A percentile compares a stretch with the other conserved stretches of the same genome.
Evolutionary conservation across 2,888 invertebrate genomes (phyloP).

Genomic region (Pediacus dermestoides): DNA sequence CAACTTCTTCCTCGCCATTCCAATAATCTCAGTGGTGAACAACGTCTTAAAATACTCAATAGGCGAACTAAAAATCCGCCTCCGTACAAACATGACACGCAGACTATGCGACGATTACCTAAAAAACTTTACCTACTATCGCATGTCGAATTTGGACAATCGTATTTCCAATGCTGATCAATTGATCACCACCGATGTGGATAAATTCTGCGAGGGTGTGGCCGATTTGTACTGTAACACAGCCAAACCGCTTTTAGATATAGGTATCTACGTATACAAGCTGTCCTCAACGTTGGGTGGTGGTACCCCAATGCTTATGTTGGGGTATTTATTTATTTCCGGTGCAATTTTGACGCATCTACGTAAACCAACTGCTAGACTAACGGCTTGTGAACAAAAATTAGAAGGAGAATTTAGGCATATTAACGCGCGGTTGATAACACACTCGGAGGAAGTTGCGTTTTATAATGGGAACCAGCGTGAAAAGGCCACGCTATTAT

Average conservation of each 20-base stretch:
- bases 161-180: constrained; percentile 96
- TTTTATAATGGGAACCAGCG: constrained; percentile 79
- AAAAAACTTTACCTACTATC: constrained; percentile 95
- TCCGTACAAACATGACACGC: constrained; percentile 84
- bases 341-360: constrained; percentile 84
- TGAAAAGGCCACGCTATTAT: constrained; percentile 82
- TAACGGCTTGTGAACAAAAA: constrained; percentile 91
- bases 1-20: constrained; percentile 81
- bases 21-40: constrained; percentile 88
- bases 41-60: constrained; percentile 92
- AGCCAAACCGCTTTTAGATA: constrained; percentile 93
- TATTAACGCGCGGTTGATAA: constrained; percentile 92
- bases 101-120: constrained; percentile 89
- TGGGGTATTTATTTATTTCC: constrained; percentile 82
- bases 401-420: constrained; percentile 98
- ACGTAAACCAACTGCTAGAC: constrained; percentile 77
- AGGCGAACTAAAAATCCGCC: constrained; percentile 86
- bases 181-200: constrained; percentile 91
- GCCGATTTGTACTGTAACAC: constrained; percentile 95
- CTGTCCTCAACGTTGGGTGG: constrained; percentile 82
- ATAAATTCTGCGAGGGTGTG: constrained; percentile 94
- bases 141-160: constrained; percentile 93
- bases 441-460: constrained; percentile 93
- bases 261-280: constrained; percentile 88
- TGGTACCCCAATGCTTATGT: constrained; percentile 85